phyloP scores from a whole-genome alignment of 2,888 invertebrate species.

The Caenorhabditis sp. region DNA sequence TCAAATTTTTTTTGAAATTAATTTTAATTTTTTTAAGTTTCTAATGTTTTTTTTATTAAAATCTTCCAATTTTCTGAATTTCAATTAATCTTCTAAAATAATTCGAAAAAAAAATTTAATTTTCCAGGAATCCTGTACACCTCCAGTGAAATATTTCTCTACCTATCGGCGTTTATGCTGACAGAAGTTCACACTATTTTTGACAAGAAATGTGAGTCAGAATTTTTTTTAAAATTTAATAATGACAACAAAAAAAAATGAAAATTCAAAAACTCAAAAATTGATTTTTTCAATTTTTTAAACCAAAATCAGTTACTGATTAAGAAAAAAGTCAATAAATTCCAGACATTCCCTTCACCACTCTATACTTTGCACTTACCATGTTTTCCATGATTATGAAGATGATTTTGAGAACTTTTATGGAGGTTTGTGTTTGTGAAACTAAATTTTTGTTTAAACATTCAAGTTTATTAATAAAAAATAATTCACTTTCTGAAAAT shows the following conservation, averaged over 20 bases:
- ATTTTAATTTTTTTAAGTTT: not conserved
- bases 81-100: no score
- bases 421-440: conserved; percentile 25
- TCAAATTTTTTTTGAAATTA: no score
- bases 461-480: no score
- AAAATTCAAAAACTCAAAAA: no score
- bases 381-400: conserved; percentile 20
- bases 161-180: not conserved
- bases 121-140: not conserved
- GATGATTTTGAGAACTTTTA: conserved; percentile 38
- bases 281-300: no score
- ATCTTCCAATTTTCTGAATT: no score
- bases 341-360: conserved; percentile 51
- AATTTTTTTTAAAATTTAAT: no score
- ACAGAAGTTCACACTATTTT: not conserved
- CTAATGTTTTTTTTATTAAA: no score
- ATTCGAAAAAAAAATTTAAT: no score
- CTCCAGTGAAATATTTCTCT: not conserved
- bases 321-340: not conserved
- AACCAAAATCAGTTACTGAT: no score
- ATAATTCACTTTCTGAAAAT: no score
- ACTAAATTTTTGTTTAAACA: no score
- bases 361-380: conserved; percentile 34
- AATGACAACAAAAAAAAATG: not conserved
- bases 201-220: not conserved